Base-by-base conservation (phyloP, 2,797 vertebrate genomes). In the Xiphophorus birchmanni region DNA sequence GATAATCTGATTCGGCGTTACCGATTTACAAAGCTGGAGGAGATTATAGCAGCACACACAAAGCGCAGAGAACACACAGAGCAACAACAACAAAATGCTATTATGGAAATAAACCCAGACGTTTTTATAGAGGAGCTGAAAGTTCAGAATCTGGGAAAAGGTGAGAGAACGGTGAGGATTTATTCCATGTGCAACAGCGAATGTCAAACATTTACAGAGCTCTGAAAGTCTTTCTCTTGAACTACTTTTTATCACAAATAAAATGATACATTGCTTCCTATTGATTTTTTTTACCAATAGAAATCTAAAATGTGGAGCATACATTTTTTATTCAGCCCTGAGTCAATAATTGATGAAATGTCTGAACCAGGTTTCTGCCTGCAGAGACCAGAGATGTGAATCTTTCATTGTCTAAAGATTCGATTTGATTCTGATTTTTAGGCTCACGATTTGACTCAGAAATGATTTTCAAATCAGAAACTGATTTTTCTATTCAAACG, bases 1-100 rank as follows among this genome's bases (percentile, higher is more conserved):
- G 82, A 92, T 94, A 93, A 94, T 93, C 92, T 91, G 90, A 92
- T 89, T 79, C 88, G 86, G 81, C 37, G 48, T 47, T 82, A 78
- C 84, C 79, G 90, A 90, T 63, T 90, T 86, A 86, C 80, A 89
- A 89, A 91, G 82, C 91, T 87, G 89, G 86, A 47, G 76, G 86
- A 91, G 89, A 93, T 93, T 93, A 93, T 78, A 79, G 83, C 82
- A 89, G 35, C 69, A 21, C 35, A 52, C 47, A 52, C 29, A 56
- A 26, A 63, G 15, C 21, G 4, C 50, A 35, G 12, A 48, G 23
- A 1, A 18, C 45, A 50, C 13, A 37, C 42, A 32, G 2, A 15
- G 32, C 58, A 60, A 60, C 5, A 13, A 58, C 26, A 60, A 60
- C 12, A 13, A 60, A 47, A 13, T 2, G 40, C 58, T 21, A 35